phyloP scores from a whole-genome alignment of 2,888 invertebrate species.

The Lasioglossum pauxillum region DNA sequence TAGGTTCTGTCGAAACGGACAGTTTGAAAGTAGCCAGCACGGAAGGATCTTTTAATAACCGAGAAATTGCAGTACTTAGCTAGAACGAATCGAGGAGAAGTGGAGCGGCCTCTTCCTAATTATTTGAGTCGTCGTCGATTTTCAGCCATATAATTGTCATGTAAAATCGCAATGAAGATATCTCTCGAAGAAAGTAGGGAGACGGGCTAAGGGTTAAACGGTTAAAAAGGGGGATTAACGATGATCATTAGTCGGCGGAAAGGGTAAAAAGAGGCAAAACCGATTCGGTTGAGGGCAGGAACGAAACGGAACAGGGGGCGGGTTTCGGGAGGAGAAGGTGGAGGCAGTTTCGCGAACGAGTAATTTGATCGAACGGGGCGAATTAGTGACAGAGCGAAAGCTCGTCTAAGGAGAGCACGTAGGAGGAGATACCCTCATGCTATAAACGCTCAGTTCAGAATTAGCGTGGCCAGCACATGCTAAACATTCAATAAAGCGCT shows the following conservation, averaged over 20 bases:
- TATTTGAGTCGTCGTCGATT: constrained; percentile 22
- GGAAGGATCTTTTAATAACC: not conserved
- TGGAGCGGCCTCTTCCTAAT: not conserved
- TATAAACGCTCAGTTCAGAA: constrained; percentile 78
- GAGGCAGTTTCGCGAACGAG: constrained; percentile 61
- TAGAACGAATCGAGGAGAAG: not conserved
- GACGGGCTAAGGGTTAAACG: constrained; percentile 37
- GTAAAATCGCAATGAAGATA: constrained; percentile 50
- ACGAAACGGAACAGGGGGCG: constrained; percentile 2
- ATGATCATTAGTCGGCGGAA: constrained; percentile 60
- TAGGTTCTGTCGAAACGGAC: not conserved
- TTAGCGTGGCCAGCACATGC: constrained; percentile 81
- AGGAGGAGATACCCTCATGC: constrained; percentile 70
- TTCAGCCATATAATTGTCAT: constrained; percentile 49
- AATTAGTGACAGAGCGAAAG: constrained; percentile 70
- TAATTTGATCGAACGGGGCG: constrained; percentile 70
- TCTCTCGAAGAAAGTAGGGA: constrained; percentile 18
- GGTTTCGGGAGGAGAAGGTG: constrained; percentile 2
- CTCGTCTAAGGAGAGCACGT: constrained; percentile 71
- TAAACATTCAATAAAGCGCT: constrained; percentile 82
- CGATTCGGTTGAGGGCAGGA: constrained; percentile 8
- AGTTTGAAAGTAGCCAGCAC: not conserved
- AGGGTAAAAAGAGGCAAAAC: constrained; percentile 46
- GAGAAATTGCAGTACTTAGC: not conserved
- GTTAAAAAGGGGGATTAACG: constrained; percentile 65